Evolutionary conservation across 2,113 vertebrate genomes (phyloP).

Genomic region (Dipodomys spectabilis): DNA sequence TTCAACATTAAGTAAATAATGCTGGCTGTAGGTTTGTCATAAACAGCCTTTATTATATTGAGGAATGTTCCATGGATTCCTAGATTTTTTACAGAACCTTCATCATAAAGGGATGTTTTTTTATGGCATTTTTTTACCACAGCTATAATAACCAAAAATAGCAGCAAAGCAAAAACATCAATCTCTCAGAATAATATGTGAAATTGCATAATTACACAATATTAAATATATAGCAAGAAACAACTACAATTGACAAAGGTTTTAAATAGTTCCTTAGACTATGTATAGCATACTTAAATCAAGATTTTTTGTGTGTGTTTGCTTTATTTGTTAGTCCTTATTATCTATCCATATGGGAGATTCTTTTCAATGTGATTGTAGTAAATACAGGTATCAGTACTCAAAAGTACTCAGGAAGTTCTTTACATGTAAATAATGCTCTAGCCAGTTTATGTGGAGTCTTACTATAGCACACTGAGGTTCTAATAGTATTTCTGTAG

Average conservation of each 20-base stretch:
- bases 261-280: constrained; percentile 14
- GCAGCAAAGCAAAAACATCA: neutral
- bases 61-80: too few relatives aligned
- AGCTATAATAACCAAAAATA: neutral
- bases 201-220: constrained; percentile 10
- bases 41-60: too few relatives aligned
- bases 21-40: too few relatives aligned
- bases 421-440: neutral
- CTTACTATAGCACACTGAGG: neutral
- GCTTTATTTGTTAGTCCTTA: neutral
- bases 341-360: neutral
- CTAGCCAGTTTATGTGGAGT: neutral
- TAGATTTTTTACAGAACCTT: too few relatives aligned
- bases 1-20: too few relatives aligned
- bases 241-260: neutral
- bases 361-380: constrained; percentile 25
- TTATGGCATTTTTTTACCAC: too few relatives aligned
- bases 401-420: neutral
- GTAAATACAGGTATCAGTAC: neutral
- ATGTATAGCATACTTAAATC: neutral
- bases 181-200: neutral
- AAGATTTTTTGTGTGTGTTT: neutral
- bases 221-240: constrained; percentile 2
- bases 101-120: too few relatives aligned
- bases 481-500: neutral